Base-by-base conservation (phyloP, 2,113 vertebrate genomes). In the Paramormyrops kingsleyae region DNA sequence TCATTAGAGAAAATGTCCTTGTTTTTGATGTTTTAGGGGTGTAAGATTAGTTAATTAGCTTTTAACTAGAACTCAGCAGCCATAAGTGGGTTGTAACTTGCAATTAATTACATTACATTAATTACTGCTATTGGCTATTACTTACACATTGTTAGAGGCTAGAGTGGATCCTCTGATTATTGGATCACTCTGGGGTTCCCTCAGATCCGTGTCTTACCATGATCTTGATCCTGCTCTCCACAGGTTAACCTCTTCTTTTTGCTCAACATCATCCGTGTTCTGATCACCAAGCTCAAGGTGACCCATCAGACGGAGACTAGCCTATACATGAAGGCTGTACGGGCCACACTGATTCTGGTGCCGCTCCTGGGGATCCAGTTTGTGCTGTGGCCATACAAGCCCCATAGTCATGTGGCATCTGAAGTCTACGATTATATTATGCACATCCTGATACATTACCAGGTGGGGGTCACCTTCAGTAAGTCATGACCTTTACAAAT, bases 301-400 rank as follows among this genome's bases (percentile, higher is more conserved):
- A 99, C 98, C 0, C 98, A 99, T 93, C 97, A 97, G 89, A 98
- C 98, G 0, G 98, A 99, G 92, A 99, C 98, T 19, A 98, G 97
- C 89, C 97, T 99, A 17, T 99, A 99, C 94, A 99, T 99, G 99
- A 99, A 99, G 91, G 99, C 99, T 0, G 99, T 99, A 85, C 95
- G 99, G 88, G 99, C 99, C 9, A 99, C 99, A 0, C 97, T 99
- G 62, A 99, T 99, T 86, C 94, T 99, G 49, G 98, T 99, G 0
- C 99, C 99, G 0, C 95, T 99, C 0, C 96, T 99, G 7, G 99
- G 99, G 87, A 99, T 99, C 56, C 98, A 99, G 91, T 99, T 97
- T 17, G 96, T 99, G 62, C 95, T 99, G 89, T 89, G 99, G 8
- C 99, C 99, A 0, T 99, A 99, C 97, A 96, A 97, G 88, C 98